Percentiles rank a stretch among this genome's conserved stretches.
phyloP scores from a whole-genome alignment of 1,140 invertebrate genomes.

The Drosophila cardini region DNA sequence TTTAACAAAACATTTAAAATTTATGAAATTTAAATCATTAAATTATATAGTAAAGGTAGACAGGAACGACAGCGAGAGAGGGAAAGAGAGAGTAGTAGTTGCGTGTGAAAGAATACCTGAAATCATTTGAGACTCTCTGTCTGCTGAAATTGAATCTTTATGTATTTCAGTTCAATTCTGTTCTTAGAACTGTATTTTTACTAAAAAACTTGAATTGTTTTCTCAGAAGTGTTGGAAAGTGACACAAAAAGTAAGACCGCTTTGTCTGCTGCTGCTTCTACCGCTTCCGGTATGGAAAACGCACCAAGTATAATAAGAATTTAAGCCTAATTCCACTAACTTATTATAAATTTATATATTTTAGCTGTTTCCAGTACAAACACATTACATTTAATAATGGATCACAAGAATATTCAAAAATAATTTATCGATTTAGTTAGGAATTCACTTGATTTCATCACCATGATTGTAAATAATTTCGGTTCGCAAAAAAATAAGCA shows the following conservation, averaged over 20 bases:
- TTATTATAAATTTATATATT: too few relatives aligned
- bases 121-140: neutral
- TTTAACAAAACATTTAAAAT: neutral
- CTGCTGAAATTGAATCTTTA: neutral
- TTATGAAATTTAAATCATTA: conserved; percentile 4
- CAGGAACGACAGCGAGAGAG: too few relatives aligned
- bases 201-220: neutral
- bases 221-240: neutral
- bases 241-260: too few relatives aligned
- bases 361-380: too few relatives aligned
- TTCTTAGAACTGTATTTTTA: neutral
- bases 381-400: too few relatives aligned
- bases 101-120: too few relatives aligned
- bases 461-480: neutral
- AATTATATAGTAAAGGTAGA: neutral
- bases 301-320: too few relatives aligned
- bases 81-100: too few relatives aligned
- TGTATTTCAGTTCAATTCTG: neutral
- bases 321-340: too few relatives aligned
- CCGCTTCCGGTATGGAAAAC: too few relatives aligned
- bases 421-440: neutral
- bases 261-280: neutral
- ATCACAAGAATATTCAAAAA: too few relatives aligned
- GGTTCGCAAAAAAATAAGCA: neutral
- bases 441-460: neutral